phyloP scores from a whole-genome alignment of 2,888 invertebrate species.

The Scaptomyza tumidula region DNA sequence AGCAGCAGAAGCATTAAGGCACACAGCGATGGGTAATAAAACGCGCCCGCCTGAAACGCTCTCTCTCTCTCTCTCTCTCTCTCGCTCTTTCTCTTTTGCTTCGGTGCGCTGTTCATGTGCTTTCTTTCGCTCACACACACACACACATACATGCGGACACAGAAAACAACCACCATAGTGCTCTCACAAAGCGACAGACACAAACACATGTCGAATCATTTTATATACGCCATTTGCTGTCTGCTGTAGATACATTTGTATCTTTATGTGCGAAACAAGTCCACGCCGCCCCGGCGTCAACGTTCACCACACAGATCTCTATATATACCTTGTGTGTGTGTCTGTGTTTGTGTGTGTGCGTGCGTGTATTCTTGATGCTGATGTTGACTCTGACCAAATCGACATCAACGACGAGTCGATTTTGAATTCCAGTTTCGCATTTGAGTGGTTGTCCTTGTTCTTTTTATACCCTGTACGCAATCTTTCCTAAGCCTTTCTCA shows the following conservation, averaged over 20 bases:
- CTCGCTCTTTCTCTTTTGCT: background rate
- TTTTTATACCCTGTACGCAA: conserved; percentile 10
- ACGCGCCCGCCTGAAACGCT: conserved; percentile 46
- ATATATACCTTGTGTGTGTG: conserved; percentile 16
- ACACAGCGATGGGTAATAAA: conserved; percentile 67
- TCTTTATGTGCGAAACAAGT: conserved; percentile 79
- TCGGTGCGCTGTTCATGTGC: background rate
- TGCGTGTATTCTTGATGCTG: conserved; percentile 24
- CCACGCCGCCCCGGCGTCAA: conserved; percentile 38
- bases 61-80: conserved; percentile 36
- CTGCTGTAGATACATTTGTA: conserved; percentile 79
- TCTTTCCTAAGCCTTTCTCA: background rate
- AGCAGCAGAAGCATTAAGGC: conserved; percentile 39
- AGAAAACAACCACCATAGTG: conserved; percentile 67
- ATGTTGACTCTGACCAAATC: conserved; percentile 58
- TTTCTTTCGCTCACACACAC: conserved; percentile 23
- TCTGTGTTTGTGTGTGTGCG: conserved; percentile 6
- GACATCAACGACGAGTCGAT: conserved; percentile 71
- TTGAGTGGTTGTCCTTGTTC: conserved; percentile 49
- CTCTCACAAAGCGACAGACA: conserved; percentile 32
- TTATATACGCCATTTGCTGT: conserved; percentile 80
- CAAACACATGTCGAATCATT: conserved; percentile 75
- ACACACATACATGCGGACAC: background rate
- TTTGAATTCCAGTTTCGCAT: conserved; percentile 68
- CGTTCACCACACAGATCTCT: conserved; percentile 18